Percentiles rank a stretch among this genome's conserved stretches.
phyloP scores from a whole-genome alignment of 2,888 invertebrate genomes.

The Cryptocephalus primarius region DNA sequence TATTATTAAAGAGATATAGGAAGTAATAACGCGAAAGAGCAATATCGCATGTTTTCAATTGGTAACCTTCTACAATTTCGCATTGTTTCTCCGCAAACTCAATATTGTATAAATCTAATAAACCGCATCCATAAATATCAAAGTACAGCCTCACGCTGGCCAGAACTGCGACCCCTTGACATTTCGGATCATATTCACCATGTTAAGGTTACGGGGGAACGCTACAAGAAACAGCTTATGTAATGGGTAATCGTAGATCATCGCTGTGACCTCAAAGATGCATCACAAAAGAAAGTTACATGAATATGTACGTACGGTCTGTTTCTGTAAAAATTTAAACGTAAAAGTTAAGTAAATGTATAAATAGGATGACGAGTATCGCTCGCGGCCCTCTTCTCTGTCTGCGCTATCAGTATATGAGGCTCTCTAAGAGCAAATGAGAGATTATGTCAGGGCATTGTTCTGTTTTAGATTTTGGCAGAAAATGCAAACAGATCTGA shows the following conservation, averaged over 20 bases:
- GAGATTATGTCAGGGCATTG: no score
- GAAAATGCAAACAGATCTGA: no score
- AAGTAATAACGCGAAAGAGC: no score
- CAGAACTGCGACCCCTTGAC: slow-evolving; percentile 7
- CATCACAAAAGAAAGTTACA: neutral
- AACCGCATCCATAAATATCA: slow-evolving; percentile 22
- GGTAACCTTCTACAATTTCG: neutral
- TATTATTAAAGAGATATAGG: no score
- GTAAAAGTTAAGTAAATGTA: neutral
- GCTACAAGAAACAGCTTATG: neutral
- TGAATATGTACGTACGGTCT: no score
- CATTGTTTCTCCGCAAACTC: slow-evolving; percentile 9
- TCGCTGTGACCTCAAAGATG: neutral
- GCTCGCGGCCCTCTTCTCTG: no score
- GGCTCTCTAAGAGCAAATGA: no score
- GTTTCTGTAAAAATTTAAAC: no score
- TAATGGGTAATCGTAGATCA: neutral
- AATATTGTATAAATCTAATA: slow-evolving; percentile 15
- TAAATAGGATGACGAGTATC: neutral
- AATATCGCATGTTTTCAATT: neutral
- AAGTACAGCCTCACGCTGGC: slow-evolving; percentile 20
- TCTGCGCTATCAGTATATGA: no score
- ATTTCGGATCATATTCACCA: neutral
- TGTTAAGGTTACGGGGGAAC: neutral
- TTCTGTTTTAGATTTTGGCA: no score